Evolutionary conservation across 2,113 vertebrate species (phyloP).

Genomic region (Chaetodon auriga): DNA sequence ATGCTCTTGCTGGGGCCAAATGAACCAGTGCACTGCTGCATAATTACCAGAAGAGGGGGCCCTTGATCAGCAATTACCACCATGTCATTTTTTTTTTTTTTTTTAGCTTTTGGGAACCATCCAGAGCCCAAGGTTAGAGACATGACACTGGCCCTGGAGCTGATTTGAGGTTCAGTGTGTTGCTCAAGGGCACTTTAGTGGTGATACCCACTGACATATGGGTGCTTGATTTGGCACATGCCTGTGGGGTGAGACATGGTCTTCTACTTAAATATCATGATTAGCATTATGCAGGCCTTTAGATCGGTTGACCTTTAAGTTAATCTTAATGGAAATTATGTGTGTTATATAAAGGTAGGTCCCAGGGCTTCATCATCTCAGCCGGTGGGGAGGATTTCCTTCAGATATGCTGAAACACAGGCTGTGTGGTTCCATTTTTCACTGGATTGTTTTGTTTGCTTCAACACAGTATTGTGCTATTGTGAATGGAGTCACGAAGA

Average conservation of each 20-base stretch:
- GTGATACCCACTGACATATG: not conserved
- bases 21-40: not conserved
- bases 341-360: not conserved
- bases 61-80: not conserved
- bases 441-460: not conserved
- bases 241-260: not conserved
- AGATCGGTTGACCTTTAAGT: constrained; percentile 27
- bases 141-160: not conserved
- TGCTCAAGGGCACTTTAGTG: not conserved
- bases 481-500: not conserved
- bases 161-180: not conserved
- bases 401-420: not conserved
- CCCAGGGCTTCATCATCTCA: not conserved
- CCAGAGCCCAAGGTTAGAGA: constrained; percentile 10
- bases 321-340: not conserved
- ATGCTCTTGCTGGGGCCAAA: not conserved
- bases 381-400: not conserved
- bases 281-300: constrained; percentile 2
- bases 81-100: no score
- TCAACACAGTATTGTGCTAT: not conserved
- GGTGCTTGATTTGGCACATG: not conserved
- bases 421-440: not conserved
- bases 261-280: constrained; percentile 4
- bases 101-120: not conserved
- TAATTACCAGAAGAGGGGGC: constrained; percentile 59